Evolutionary conservation across 1,140 invertebrate species (phyloP).

Genomic region (Aradophagus sp.): DNA sequence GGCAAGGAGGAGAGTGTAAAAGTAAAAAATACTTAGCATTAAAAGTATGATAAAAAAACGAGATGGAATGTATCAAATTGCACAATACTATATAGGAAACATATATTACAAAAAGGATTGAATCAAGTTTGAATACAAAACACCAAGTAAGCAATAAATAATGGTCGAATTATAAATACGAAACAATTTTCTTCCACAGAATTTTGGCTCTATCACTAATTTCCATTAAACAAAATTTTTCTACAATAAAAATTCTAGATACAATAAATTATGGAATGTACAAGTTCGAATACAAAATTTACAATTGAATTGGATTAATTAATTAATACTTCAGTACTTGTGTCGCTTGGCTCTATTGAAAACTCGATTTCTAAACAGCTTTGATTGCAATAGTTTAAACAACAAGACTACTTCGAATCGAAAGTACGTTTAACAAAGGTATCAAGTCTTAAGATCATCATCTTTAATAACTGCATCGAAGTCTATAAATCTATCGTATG

Average conservation of each 20-base stretch:
- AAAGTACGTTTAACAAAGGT: conserved; percentile 31
- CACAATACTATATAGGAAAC: conserved; percentile 68
- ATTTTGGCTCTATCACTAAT: conserved; percentile 15
- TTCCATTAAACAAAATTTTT: too few species aligned
- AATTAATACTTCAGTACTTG: conserved; percentile 35
- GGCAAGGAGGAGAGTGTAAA: conserved; percentile 58
- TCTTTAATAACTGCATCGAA: conserved; percentile 33
- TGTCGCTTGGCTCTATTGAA: conserved; percentile 24
- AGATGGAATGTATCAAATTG: conserved; percentile 71
- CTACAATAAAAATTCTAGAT: too few species aligned
- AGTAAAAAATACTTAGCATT: conserved; percentile 45
- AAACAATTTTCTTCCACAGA: conserved; percentile 12
- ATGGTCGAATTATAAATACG: conserved; percentile 34
- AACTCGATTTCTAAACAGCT: conserved; percentile 41
- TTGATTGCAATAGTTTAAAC: conserved; percentile 38
- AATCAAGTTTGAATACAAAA: conserved; percentile 15
- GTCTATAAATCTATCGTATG: conserved; percentile 45
- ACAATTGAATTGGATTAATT: too few species aligned
- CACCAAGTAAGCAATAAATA: conserved; percentile 33
- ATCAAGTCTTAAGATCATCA: conserved; percentile 7
- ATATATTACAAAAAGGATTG: conserved; percentile 60
- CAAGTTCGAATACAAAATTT: too few species aligned
- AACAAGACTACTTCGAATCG: conserved; percentile 46
- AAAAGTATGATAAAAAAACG: conserved; percentile 58
- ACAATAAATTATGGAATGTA: too few species aligned